Evolutionary conservation across 2,888 invertebrate species (phyloP).

Genomic region (Aphrophora alni): DNA sequence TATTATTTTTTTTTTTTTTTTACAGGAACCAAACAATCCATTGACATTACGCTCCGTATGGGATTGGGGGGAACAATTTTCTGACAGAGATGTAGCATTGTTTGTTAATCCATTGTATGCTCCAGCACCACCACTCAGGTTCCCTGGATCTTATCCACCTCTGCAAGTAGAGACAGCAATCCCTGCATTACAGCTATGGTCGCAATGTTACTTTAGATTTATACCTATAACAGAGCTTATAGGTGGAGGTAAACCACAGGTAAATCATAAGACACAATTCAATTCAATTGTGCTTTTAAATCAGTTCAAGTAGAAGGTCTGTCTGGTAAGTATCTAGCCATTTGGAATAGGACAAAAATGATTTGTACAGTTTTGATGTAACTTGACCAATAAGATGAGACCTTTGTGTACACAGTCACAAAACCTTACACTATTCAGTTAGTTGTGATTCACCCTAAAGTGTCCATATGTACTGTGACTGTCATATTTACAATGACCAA

Average conservation of each 20-base stretch:
- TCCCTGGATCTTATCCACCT: conserved; percentile 39
- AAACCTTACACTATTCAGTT: too few relatives aligned
- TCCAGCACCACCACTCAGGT: conserved; percentile 48
- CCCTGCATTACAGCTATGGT: conserved; percentile 77
- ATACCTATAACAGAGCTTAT: conserved; percentile 78
- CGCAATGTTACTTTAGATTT: conserved; percentile 91
- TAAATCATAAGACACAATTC: too few relatives aligned
- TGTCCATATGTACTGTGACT: too few relatives aligned
- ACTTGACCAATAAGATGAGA: too few relatives aligned
- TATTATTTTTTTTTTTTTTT: conserved; percentile 30
- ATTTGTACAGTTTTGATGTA: too few relatives aligned
- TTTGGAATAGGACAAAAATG: too few relatives aligned
- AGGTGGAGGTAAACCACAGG: conserved; percentile 52
- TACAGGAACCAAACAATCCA: conserved; percentile 59
- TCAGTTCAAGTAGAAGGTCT: too few relatives aligned
- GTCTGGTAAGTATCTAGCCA: too few relatives aligned
- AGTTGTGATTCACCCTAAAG: too few relatives aligned
- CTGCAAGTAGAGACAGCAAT: conserved; percentile 57
- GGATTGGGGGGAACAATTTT: conserved; percentile 91
- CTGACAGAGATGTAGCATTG: conserved; percentile 77
- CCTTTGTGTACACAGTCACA: too few relatives aligned
- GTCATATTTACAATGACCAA: too few relatives aligned
- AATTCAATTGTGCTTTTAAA: too few relatives aligned
- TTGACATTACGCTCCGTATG: conserved; percentile 79
- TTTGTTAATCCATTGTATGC: conserved; percentile 86